Base-by-base conservation (phyloP, 92 coral and sea anemone species). In the Muricea muricata region DNA sequence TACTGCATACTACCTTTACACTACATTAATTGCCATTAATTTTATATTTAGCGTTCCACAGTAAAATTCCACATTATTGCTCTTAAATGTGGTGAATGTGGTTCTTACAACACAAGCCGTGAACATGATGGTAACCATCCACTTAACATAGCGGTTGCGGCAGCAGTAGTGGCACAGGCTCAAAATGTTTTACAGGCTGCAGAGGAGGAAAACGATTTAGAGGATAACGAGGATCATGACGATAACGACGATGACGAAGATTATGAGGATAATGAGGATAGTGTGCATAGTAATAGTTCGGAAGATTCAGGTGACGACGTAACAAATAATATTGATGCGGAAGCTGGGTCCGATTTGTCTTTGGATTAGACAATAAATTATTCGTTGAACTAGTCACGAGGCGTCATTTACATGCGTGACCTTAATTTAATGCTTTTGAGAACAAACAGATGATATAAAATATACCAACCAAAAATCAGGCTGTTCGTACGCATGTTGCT, bases 1-100 rank as follows among this genome's bases (percentile, higher is more conserved):
- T n/a, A n/a, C 23, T 54, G 21, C 40, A 42, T 37, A 12, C 20
- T 23, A n/a, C 50, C 2, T 32, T 70, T 23, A 32, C 14, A 7
- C 14, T 11, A 70, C 26, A 72, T 12, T 21, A 10, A 55, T 2
- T 20, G 34, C 17, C 5, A 2, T 10, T 9, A 10, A 10, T 56
- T 39, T 56, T 4, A 18, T 28, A 31, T 78, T 56, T 39, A 78
- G 83, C 71, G 9, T 56, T 78, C 83, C 35, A 78, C 30, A 20
- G 92, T 93, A 58, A 93, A 89, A 75, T 95, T 93, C 76, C 98
- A 95, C 86, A 91, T 95, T 15, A 85, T 95, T 63, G 98, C 95
- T 54, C 86, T 91, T 81, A 94, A 94, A 71, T 95, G 98, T 63
- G 56, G 74, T 12, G 97, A 95, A 58, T 95, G 98, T 85, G 94